Conservation (phyloP, 1,140 invertebrate species). For the Tetranychus cinnabarinus region DNA sequence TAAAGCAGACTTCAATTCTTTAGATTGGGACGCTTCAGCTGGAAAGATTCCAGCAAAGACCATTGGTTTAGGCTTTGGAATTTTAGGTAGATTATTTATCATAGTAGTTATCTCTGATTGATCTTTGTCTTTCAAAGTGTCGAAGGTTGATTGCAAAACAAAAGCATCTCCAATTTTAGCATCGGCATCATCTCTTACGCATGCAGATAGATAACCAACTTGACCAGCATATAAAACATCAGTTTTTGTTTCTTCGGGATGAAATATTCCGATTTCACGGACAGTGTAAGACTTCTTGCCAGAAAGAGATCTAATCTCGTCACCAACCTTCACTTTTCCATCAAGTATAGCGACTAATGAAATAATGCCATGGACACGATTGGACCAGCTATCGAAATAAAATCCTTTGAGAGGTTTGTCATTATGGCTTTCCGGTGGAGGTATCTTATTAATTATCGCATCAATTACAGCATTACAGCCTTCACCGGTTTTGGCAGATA, state of each 20-base stretch:
- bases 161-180: conserved; percentile 64
- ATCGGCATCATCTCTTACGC: conserved; percentile 51
- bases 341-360: conserved; percentile 51
- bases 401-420: conserved; percentile 44
- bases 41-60: conserved; percentile 42
- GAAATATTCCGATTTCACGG: conserved; percentile 48
- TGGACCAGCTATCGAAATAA: conserved; percentile 84
- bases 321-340: conserved; percentile 40
- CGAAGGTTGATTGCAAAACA: conserved; percentile 22
- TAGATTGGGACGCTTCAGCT: conserved; percentile 58
- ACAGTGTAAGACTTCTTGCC: conserved; percentile 49
- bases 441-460: conserved; percentile 49
- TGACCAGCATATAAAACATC: conserved; percentile 49
- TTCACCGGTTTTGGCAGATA: conserved; percentile 66
- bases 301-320: conserved; percentile 34
- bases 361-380: conserved; percentile 60
- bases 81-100: not conserved
- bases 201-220: conserved; percentile 54
- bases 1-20: conserved; percentile 46
- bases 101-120: not conserved
- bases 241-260: conserved; percentile 44
- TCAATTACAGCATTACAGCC: conserved; percentile 50
- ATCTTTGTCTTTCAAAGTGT: not conserved
- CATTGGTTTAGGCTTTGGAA: conserved; percentile 12
- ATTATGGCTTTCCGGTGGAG: conserved; percentile 35